phyloP scores from a whole-genome alignment of 2,888 invertebrate species.

The Calameuta idolon region DNA sequence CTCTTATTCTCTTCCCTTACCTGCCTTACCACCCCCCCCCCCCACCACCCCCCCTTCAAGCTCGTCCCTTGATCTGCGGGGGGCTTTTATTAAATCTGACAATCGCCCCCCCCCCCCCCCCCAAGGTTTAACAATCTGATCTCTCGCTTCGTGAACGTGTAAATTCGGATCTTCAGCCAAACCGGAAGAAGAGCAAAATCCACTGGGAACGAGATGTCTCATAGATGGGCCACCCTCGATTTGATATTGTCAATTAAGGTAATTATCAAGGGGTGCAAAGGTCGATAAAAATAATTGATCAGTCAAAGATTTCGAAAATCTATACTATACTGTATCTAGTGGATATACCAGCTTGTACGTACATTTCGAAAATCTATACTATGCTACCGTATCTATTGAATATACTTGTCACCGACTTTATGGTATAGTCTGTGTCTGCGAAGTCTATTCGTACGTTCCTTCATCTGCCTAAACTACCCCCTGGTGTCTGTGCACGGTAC shows the following conservation, averaged over 20 bases:
- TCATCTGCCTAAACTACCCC: background rate
- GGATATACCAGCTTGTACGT: too few species aligned
- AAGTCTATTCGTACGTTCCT: background rate
- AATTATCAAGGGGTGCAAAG: conserved; percentile 16
- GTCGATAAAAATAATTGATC: background rate
- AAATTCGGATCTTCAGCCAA: conserved; percentile 2
- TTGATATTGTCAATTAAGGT: conserved; percentile 29
- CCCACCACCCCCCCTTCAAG: conserved; percentile 21
- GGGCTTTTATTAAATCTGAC: conserved; percentile 45
- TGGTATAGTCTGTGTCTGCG: background rate
- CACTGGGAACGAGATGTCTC: conserved; percentile 1
- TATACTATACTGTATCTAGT: too few species aligned
- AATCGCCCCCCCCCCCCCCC: conserved; percentile 26
- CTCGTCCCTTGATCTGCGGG: conserved; percentile 24
- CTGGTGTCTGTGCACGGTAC: background rate
- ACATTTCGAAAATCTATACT: too few species aligned
- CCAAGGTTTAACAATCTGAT: conserved; percentile 35
- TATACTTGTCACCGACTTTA: background rate
- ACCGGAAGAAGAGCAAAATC: background rate
- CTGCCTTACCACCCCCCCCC: background rate
- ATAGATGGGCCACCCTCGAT: conserved; percentile 1
- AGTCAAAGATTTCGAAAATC: background rate
- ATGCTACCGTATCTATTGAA: too few species aligned
- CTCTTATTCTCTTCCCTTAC: background rate
- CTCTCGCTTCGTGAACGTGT: conserved; percentile 30